Conservation (phyloP, 2,888 invertebrate genomes). For the Sphecodes monilicornis region DNA sequence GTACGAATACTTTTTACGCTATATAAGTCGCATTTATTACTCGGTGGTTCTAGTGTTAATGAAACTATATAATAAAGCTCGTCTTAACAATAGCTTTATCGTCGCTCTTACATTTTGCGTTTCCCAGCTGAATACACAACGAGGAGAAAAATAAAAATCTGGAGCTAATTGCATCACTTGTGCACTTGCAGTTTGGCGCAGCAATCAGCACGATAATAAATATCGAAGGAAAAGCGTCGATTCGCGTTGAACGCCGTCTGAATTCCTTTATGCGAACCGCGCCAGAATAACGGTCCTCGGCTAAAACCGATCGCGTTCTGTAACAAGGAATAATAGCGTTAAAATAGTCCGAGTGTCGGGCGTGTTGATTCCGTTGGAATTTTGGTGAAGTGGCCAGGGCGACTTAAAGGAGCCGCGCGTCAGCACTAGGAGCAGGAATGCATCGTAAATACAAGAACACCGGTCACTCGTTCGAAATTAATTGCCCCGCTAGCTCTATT, state of each 20-base stretch:
- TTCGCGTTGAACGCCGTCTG: conserved; percentile 15
- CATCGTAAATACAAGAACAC: conserved; percentile 39
- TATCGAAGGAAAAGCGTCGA: background rate
- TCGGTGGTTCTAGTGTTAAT: no score
- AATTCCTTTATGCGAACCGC: conserved; percentile 24
- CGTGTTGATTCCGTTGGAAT: conserved; percentile 37
- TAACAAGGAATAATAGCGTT: conserved; percentile 43
- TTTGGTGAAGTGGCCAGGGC: conserved; percentile 20
- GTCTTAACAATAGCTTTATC: no score
- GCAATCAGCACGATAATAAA: background rate
- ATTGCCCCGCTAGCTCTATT: conserved; percentile 26
- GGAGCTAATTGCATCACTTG: background rate
- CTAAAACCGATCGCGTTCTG: conserved; percentile 36
- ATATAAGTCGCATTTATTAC: no score
- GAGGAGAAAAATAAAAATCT: background rate
- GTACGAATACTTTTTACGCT: no score
- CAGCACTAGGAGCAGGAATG: conserved; percentile 36
- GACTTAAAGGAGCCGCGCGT: conserved; percentile 25
- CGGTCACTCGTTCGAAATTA: conserved; percentile 42
- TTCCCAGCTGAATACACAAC: background rate
- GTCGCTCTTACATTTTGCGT: no score
- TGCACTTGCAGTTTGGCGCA: background rate
- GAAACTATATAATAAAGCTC: no score
- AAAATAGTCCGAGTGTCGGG: conserved; percentile 24
- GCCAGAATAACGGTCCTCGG: conserved; percentile 28